Base-by-base conservation (phyloP, 2,888 invertebrate genomes). In the Corythucha ciliata region DNA sequence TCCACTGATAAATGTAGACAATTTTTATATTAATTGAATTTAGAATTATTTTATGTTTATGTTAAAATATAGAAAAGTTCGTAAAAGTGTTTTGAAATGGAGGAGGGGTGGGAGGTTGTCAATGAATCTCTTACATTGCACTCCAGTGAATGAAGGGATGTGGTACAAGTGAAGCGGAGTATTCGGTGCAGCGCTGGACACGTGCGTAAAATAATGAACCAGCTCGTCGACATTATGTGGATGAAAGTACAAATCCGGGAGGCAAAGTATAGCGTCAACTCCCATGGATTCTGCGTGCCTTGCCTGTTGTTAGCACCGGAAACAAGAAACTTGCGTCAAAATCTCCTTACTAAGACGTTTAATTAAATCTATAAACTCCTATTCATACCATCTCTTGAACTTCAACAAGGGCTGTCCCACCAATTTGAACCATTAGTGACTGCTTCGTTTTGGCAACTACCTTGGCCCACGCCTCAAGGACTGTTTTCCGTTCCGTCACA, bases 161-260 rank as follows among this genome's bases (percentile, higher is more conserved):
- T 90, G 88, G 64, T 90, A 90, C 64, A 89, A 88, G 25, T 87
- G 71, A 36, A 90, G 74, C 0, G 90, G 89, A 0, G 81, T 76
- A 5, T 77, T 78, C 0, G 83, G 81, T 1, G 87, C 88, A 0
- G 80, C 79, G 14, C 73, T 70, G 0, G 81, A 76, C 4, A 90
- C 77, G 42, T 74, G 64, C 59, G 74, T 74, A 46, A 87, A 70
- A 63, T 86, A 86, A 49, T 72, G 69, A 1, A 80, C 78, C 46
- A 87, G 69, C 26, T 81, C 76, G 6, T 72, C 66, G 0, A 75
- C 69, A 0, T 68, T 72, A 4, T 68, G 67, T 0, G 86, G 86
- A 63, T 79, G 83, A 67, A 82, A 82, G 67, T 83, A 87, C 25
- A 86, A 66, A 61, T 86, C 86, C 0, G 87, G 85, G 7, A 87